Evolutionary conservation across 2,113 vertebrate species (phyloP), one percentile per base, ranked within the genome.

Genomic region (Prunella fulvescens): DNA sequence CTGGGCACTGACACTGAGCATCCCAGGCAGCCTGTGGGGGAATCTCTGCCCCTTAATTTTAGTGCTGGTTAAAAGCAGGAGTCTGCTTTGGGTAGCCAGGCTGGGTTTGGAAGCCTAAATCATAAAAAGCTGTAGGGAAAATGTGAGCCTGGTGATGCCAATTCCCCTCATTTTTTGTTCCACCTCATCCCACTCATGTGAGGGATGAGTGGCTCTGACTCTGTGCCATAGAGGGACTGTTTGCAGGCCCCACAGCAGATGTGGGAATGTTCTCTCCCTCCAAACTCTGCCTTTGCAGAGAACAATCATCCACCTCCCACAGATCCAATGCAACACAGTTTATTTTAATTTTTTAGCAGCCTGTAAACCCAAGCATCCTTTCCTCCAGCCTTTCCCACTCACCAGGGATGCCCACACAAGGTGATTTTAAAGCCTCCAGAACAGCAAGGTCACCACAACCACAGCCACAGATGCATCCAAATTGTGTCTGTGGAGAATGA

Each of bases 201-300:
- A 77, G 31, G 42, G 60, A 24, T 31, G 19, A 35, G 35, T 56
- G 42, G 64, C 48, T 80, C 26, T 45, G 57, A 71, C 39, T 82
- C 26, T 22, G 42, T 94, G 81, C 72, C 76, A 79, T 20, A 22
- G 35, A 92, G 76, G 40, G 65, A 42, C 51, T 14, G 17, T 81
- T 66, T 83, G 60, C 71, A 80, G 64, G 44, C 83, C 80, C 70
- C 81, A 69, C 58, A 78, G 76, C 88, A 93, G 90, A 78, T 90
- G 88, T 86, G 88, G 80, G 48, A 70, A 82, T 39, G 14, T 54
- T 91, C n/a, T 78, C 15, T 86, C 74, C 42, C 65, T 81, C 89
- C 87, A 87, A 81, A 90, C 53, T 18, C 65, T 56, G 18, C 10
- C 62, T 86, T 78, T 58, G 26, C 50, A 80, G 48, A 45, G 35